Percentiles rank a stretch among this genome's conserved stretches.
phyloP scores from a whole-genome alignment of 2,888 invertebrate species.

The Tiliacea citrago region DNA sequence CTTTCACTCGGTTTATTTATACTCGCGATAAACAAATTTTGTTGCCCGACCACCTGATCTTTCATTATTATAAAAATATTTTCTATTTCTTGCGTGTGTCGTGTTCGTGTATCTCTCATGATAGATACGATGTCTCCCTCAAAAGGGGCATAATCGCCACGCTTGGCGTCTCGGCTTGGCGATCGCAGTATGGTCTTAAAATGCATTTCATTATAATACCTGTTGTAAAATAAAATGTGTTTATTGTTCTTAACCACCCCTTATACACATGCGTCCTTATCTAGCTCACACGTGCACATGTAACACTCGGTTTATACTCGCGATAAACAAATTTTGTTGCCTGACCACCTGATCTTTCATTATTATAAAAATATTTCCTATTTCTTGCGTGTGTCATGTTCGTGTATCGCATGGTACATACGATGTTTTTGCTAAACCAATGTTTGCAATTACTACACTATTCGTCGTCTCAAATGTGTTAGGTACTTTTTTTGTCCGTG shows the following conservation, averaged over 20 bases:
- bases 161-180: no score
- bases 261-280: conserved; percentile 35
- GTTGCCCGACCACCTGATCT: conserved; percentile 54
- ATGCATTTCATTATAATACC: no score
- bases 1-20: conserved; percentile 60
- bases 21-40: conserved; percentile 56
- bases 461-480: not conserved
- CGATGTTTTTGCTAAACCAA: conserved; percentile 10
- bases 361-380: conserved; percentile 42
- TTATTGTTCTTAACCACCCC: conserved; percentile 6
- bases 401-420: not conserved
- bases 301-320: conserved; percentile 57
- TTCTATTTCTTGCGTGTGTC: conserved; percentile 20
- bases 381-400: conserved; percentile 15
- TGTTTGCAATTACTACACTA: conserved; percentile 17
- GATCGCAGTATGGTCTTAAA: no score
- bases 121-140: not conserved
- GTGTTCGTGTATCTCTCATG: not conserved
- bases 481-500: conserved; percentile 12
- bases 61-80: conserved; percentile 41
- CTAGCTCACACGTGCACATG: conserved; percentile 56
- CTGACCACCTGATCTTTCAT: conserved; percentile 43
- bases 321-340: conserved; percentile 59
- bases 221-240: conserved; percentile 11
- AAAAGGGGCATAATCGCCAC: no score